A percentile compares a stretch with the other conserved stretches of the same genome.
phyloP scores from a whole-genome alignment of 2,113 vertebrate species.

The Columbina picui region DNA sequence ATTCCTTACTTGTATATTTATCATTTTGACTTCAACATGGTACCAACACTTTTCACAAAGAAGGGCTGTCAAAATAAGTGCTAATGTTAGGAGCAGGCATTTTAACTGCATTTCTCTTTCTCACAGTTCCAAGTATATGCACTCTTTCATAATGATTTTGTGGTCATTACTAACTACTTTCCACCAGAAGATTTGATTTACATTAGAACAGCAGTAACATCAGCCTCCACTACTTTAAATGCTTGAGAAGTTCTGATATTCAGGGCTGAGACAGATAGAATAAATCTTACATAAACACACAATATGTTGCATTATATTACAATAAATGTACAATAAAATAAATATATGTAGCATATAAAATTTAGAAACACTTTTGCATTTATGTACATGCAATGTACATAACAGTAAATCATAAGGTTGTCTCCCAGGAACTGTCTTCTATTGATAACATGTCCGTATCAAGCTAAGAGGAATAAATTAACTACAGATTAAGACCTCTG shows the following conservation, averaged over 20 bases:
- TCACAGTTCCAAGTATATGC: neutral
- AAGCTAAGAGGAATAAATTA: neutral
- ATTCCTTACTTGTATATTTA: neutral
- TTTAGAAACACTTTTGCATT: neutral
- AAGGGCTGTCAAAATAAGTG: neutral
- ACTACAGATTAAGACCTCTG: neutral
- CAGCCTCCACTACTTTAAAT: neutral
- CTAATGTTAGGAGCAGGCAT: neutral
- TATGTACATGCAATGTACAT: neutral
- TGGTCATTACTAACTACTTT: neutral
- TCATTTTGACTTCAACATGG: neutral
- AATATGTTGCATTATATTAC: neutral
- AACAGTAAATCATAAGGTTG: neutral
- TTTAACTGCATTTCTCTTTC: neutral
- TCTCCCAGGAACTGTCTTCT: neutral
- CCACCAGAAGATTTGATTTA: neutral
- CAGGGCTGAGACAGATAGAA: neutral
- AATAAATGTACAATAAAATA: neutral
- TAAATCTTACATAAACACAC: neutral
- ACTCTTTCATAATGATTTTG: neutral
- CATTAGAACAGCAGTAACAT: neutral
- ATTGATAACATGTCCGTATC: neutral
- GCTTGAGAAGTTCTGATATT: neutral
- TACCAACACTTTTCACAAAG: neutral
- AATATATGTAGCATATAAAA: neutral